Conservation (phyloP, 2,888 invertebrate species). For the Pogonocherus hispidulus region DNA sequence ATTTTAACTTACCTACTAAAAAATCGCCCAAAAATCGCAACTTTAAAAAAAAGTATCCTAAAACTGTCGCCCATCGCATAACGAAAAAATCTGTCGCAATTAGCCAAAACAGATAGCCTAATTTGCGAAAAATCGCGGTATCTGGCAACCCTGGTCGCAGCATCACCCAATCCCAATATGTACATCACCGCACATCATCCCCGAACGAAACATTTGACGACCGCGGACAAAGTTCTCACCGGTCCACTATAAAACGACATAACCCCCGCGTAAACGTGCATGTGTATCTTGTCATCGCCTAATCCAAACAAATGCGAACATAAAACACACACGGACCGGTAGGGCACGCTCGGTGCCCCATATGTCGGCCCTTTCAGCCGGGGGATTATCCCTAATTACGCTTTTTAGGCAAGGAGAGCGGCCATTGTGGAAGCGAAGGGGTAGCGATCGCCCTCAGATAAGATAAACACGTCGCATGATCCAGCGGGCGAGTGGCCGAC, state of each 20-base stretch:
- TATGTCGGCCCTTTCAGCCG: constrained; percentile 64
- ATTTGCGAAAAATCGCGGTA: too few relatives aligned
- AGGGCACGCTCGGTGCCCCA: constrained; percentile 60
- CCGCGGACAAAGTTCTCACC: background rate
- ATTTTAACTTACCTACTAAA: too few relatives aligned
- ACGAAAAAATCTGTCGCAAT: too few relatives aligned
- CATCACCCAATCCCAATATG: too few relatives aligned
- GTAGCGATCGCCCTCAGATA: constrained; percentile 62
- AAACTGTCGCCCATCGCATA: too few relatives aligned
- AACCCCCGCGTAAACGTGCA: constrained; percentile 40
- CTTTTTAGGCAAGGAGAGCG: constrained; percentile 66
- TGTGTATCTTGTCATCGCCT: constrained; percentile 48
- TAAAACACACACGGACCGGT: constrained; percentile 27
- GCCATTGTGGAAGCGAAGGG: constrained; percentile 66
- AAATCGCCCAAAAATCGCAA: too few relatives aligned
- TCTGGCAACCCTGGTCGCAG: too few relatives aligned
- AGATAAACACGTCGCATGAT: constrained; percentile 63
- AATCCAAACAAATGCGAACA: constrained; percentile 47
- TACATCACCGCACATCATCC: too few relatives aligned
- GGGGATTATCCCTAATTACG: constrained; percentile 68
- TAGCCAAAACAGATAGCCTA: too few relatives aligned
- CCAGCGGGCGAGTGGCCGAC: constrained; percentile 46
- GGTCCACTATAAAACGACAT: background rate
- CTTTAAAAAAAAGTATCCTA: too few relatives aligned
- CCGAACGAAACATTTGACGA: background rate